A percentile compares a stretch with the other conserved stretches of the same genome.
phyloP scores from a whole-genome alignment of 2,888 invertebrate species.

The Drosophila suboccidentalis region DNA sequence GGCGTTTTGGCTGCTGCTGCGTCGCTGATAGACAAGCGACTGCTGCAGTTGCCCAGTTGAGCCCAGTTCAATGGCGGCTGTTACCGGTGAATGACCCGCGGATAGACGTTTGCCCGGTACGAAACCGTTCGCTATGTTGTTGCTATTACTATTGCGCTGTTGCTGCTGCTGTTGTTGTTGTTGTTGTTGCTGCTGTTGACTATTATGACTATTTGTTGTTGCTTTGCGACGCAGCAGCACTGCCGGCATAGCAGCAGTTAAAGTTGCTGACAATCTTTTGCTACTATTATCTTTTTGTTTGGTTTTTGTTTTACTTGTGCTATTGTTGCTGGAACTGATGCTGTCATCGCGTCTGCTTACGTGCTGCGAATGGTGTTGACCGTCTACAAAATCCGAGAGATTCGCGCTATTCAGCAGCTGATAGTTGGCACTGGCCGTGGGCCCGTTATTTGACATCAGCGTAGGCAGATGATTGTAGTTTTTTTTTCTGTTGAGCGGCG shows the following conservation, averaged over 20 bases:
- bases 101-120: constrained; percentile 69
- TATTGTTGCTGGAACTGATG: constrained; percentile 29
- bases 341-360: constrained; percentile 78
- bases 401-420: constrained; percentile 71
- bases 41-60: constrained; percentile 59
- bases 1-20: constrained; percentile 53
- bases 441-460: constrained; percentile 66
- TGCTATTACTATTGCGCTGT: constrained; percentile 44
- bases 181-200: constrained; percentile 31
- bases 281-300: constrained; percentile 64
- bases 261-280: constrained; percentile 65
- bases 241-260: constrained; percentile 72
- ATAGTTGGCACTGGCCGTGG: constrained; percentile 67
- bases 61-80: constrained; percentile 41
- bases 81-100: constrained; percentile 71
- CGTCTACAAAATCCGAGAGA: constrained; percentile 68
- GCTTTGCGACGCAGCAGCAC: constrained; percentile 67
- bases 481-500: constrained; percentile 83
- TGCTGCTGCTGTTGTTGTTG: constrained; percentile 37
- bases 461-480: constrained; percentile 76
- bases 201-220: constrained; percentile 40
- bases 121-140: constrained; percentile 78
- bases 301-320: constrained; percentile 41
- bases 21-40: constrained; percentile 72
- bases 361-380: constrained; percentile 78